Conservation (phyloP, 2,888 invertebrate species). For the Smittia aterrima region DNA sequence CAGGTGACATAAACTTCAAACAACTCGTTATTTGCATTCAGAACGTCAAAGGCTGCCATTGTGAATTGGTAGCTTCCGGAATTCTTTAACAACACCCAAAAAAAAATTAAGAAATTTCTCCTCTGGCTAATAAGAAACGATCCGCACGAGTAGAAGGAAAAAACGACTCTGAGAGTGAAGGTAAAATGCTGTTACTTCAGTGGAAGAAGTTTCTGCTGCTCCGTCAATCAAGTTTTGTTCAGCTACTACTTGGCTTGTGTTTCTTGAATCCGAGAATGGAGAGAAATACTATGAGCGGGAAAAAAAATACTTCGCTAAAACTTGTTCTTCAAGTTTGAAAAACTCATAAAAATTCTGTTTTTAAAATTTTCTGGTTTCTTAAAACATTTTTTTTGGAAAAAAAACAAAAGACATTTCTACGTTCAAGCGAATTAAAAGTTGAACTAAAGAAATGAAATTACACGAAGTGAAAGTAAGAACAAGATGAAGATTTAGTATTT, state of each 20-base stretch:
- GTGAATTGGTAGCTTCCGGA: background rate
- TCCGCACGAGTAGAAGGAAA: background rate
- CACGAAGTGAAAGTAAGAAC: too few relatives aligned
- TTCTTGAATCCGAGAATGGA: background rate
- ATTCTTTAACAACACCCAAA: background rate
- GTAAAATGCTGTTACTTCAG: background rate
- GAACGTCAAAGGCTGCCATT: constrained; percentile 26
- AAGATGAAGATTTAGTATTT: too few relatives aligned
- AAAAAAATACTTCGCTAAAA: background rate
- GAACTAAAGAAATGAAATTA: too few relatives aligned
- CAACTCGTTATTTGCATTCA: constrained; percentile 20
- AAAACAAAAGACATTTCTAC: too few relatives aligned
- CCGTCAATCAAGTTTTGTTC: constrained; percentile 12
- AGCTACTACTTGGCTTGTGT: background rate
- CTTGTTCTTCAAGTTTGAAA: background rate
- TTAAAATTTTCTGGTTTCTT: background rate
- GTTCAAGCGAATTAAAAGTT: too few relatives aligned
- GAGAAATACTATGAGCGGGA: constrained; percentile 5
- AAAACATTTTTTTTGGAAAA: too few relatives aligned
- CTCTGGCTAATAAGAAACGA: background rate
- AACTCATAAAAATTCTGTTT: background rate
- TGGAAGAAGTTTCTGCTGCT: too few relatives aligned
- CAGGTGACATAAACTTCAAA: constrained; percentile 33
- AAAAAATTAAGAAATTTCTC: background rate
- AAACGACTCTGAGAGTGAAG: background rate